Base-by-base conservation (phyloP, 2,113 vertebrate genomes). In the Ciconia maguari region DNA sequence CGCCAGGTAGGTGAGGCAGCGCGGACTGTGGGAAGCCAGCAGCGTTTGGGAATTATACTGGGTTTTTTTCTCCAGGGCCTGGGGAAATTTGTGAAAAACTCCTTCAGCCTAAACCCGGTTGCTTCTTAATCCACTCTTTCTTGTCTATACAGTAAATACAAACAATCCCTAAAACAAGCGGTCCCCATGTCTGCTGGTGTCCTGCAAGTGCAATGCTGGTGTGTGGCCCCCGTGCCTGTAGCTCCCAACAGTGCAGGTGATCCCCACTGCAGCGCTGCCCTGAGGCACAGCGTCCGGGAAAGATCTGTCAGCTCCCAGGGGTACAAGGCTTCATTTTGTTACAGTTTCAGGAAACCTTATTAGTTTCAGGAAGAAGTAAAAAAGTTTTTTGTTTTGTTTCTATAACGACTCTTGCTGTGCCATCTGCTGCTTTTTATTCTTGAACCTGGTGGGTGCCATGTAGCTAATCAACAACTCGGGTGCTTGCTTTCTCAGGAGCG, bases 341-440 rank as follows among this genome's bases (percentile, higher is more conserved):
- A 12, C 6, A 10, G 20, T 90, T 94, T 86, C 62, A 66, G 57
- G 46, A 70, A 96, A 74, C 16, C 25, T 61, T 25, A 72, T 41
- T 68, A 61, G 27, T 72, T 90, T 70, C 57, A 91, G 61, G 41
- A 91, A 76, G 55, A 88, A 82, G 34, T 69, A 12, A 55, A 69
- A n/a, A 60, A 42, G 7, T 5, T 52, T 52, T 68, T 57, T 70
- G 2, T 32, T 89, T 71, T 84, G 61, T 87, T 96, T 91, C 57
- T 87, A 7, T 91, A 90, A 84, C 0, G 0, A 55, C 61, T 90
- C 64, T 61, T 66, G 32, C 72, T 57, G 16, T 93, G 66, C 80
- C 54, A 84, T 91, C 72, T 93, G 77, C 60, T 93, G 72, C 83
- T 71, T 89, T 88, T 76, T 83, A 61, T 90, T 84, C 80, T 57